Evolutionary conservation across 2,113 vertebrate species (phyloP).

Genomic region (Rhinichthys klamathensis): DNA sequence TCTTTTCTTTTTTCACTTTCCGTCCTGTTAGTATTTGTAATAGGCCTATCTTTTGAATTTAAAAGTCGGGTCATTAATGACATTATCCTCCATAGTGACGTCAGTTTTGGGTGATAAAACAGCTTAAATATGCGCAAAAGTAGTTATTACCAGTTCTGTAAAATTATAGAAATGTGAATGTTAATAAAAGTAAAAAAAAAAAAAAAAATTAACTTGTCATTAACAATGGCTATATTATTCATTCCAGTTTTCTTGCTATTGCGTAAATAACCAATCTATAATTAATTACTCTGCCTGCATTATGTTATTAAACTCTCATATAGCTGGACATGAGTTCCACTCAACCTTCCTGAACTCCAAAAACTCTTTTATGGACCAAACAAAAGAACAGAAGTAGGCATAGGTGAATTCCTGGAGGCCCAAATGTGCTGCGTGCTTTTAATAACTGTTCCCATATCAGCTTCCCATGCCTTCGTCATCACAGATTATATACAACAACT

Average conservation of each 20-base stretch:
- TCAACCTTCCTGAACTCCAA: slow-evolving; percentile 22
- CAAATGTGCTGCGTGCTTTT: not conserved
- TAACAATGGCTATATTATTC: too few relatives aligned
- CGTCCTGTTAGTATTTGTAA: not conserved
- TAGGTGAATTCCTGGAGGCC: slow-evolving; percentile 37
- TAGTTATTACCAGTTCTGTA: too few relatives aligned
- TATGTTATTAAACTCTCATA: not conserved
- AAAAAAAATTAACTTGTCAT: too few relatives aligned
- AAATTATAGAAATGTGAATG: not conserved
- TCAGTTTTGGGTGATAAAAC: not conserved
- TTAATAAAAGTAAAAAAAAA: too few relatives aligned
- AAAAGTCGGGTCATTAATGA: not conserved
- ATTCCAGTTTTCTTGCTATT: not conserved
- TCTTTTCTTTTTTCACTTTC: not conserved
- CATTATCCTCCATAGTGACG: not conserved
- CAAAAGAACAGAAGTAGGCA: slow-evolving; percentile 18
- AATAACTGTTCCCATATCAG: slow-evolving; percentile 28
- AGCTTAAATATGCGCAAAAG: not conserved
- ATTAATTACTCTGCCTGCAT: not conserved
- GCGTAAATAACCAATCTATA: not conserved
- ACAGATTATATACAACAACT: slow-evolving; percentile 8
- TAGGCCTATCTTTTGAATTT: not conserved
- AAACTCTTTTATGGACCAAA: slow-evolving; percentile 30
- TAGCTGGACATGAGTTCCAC: slow-evolving; percentile 11
- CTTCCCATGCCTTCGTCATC: not conserved